Evolutionary conservation across 2,888 invertebrate species (phyloP), one percentile per base, ranked within the genome.

Genomic region (Rhagophthalmus giganteus): DNA sequence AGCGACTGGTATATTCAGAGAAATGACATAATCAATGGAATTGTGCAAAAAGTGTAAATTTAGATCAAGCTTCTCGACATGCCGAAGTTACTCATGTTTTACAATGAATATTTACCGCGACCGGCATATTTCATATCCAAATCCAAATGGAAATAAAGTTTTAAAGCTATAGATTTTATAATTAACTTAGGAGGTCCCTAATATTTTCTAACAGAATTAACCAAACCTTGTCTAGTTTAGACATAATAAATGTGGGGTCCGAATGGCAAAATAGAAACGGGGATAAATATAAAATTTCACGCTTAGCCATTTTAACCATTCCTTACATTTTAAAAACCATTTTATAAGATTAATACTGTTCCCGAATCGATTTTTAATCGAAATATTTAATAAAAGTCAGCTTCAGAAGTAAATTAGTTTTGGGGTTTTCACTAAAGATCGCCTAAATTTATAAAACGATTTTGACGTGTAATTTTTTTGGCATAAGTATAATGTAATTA

Each of bases 21-120:
- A 20, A 50, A 39, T 54, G 54, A 54, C 54, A 54, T 45, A 54
- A 50, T 53, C 53, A 40, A 45, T 45, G 34, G 45, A 51, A 51
- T 24, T 41, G 33, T 40, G 39, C 45, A 35, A 45, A 46, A 51
- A 26, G 48, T 33, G 34, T 48, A 48, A 40, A 40, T 40, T 48
- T 48, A 48, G 48, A 48, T 33, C 31, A 20, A 15, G n/a, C n/a
- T n/a, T n/a, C 14, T 38, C 25, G 37, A 46, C 31, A 34, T 25
- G 32, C 30, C n/a, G n/a, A n/a, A n/a, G n/a, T n/a, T 3, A 8
- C 38, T 30, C 38, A 35, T 13, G 13, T n/a, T 26, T 13, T 27
- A 31, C 14, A 28, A 8, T 41, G 24, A 27, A 34, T 30, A 9
- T 16, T 15, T 12, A 16, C n/a, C 10, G 33, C n/a, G n/a, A n/a